Percentiles rank a stretch among this genome's conserved stretches.
These are phyloP conservation scores for Saccopteryx leptura DNA, from an alignment of 2,113 vertebrate genomes.

Conservation along the genomic window DNA sequence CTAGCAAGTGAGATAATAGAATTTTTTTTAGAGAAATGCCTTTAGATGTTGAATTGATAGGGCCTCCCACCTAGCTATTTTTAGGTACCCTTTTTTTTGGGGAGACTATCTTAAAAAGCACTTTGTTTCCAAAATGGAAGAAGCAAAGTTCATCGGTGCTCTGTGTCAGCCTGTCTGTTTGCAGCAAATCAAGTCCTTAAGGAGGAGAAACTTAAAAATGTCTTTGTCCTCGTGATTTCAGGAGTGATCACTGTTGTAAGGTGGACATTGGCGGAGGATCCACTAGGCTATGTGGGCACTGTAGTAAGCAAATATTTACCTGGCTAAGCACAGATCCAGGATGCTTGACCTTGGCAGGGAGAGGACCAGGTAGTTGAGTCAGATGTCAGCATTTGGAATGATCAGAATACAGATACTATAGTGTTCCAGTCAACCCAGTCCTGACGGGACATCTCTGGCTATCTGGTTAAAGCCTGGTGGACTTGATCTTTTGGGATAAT, in stretches of 20 bases:
- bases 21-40: conserved; percentile 31
- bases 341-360: background rate
- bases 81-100: conserved; percentile 11
- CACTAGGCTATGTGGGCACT: conserved; percentile 28
- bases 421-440: background rate
- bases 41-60: conserved; percentile 30
- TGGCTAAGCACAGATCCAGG: background rate
- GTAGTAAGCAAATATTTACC: background rate
- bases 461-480: background rate
- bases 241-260: conserved; percentile 42
- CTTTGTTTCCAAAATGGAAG: conserved; percentile 28
- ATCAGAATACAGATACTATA: background rate
- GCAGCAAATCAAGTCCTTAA: background rate
- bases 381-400: background rate
- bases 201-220: conserved; percentile 53
- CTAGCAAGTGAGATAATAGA: conserved; percentile 42
- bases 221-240: conserved; percentile 68
- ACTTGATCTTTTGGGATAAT: conserved; percentile 10
- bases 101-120: conserved; percentile 53
- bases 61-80: conserved; percentile 34
- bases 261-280: conserved; percentile 36
- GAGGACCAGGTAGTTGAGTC: background rate
- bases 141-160: conserved; percentile 42
- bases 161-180: background rate
- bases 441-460: background rate